Evolutionary conservation across 2,113 vertebrate species (phyloP).

Genomic region (Chinchilla lanigera): DNA sequence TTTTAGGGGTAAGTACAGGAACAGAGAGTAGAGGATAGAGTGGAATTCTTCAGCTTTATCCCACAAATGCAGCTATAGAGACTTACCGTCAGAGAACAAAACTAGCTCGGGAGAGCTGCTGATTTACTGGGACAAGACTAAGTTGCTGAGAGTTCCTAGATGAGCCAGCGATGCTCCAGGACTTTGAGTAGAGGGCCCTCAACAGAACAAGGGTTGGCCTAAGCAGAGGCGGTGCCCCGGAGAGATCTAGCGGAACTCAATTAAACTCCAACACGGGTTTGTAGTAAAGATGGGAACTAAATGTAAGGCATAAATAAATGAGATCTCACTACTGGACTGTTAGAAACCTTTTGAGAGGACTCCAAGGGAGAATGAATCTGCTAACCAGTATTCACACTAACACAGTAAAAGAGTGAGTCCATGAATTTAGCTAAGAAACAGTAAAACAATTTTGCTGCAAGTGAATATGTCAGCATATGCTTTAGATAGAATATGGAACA

Average conservation of each 20-base stretch:
- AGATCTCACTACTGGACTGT: background rate
- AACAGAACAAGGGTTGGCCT: background rate
- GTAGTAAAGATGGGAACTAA: background rate
- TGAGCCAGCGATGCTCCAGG: background rate
- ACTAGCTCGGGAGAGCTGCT: background rate
- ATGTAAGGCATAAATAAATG: background rate
- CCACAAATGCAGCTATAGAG: background rate
- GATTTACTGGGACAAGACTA: background rate
- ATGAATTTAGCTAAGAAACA: slow-evolving; percentile 9
- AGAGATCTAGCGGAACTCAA: background rate
- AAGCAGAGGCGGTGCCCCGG: background rate
- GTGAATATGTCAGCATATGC: background rate
- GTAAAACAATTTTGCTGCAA: background rate
- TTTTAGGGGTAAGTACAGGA: background rate
- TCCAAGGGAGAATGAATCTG: slow-evolving; percentile 4
- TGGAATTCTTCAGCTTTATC: background rate
- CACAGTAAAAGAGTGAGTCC: background rate
- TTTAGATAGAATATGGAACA: background rate
- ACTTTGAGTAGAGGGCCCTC: background rate
- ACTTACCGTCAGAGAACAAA: background rate
- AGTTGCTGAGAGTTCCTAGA: background rate
- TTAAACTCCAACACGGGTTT: background rate
- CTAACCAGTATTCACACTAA: background rate
- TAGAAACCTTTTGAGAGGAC: background rate
- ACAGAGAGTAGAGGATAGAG: background rate